phyloP scores from a whole-genome alignment of 2,797 vertebrate genomes.

The Sphenodon punctatus region DNA sequence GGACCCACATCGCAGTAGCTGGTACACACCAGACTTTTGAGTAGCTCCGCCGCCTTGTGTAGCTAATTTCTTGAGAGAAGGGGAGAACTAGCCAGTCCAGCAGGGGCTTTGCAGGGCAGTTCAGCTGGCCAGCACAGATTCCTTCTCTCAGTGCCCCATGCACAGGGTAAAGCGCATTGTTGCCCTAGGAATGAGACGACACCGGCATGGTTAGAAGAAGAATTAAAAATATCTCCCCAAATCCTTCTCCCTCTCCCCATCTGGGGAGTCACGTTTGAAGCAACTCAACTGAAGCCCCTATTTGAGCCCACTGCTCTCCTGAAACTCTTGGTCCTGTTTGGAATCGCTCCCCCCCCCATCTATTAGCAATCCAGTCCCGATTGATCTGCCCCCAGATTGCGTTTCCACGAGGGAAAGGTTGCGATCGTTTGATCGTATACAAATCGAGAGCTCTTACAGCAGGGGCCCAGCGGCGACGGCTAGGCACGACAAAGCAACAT shows the following conservation, averaged over 20 bases:
- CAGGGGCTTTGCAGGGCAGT: background rate
- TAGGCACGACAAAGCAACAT: background rate
- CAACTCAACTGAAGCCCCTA: background rate
- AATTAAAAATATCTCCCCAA: background rate
- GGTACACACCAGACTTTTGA: background rate
- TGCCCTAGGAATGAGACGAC: slow-evolving; percentile 37
- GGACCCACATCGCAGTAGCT: too few relatives aligned
- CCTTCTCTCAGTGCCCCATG: background rate
- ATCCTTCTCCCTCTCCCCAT: background rate
- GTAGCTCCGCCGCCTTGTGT: background rate
- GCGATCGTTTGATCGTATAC: too few relatives aligned
- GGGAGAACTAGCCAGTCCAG: background rate
- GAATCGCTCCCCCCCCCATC: background rate
- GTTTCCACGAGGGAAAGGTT: background rate
- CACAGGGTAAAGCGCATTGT: slow-evolving; percentile 37
- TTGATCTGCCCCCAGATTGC: background rate
- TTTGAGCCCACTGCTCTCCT: background rate
- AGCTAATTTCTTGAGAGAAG: background rate
- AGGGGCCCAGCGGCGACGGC: too few relatives aligned
- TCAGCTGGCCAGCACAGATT: background rate
- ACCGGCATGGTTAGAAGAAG: slow-evolving; percentile 1
- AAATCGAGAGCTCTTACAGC: too few relatives aligned
- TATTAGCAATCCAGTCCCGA: background rate
- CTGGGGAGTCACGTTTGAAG: background rate
- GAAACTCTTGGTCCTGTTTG: background rate